A percentile compares a stretch with the other conserved stretches of the same genome.
These are phyloP conservation scores for Pelochelys cantorii DNA, from an alignment of 2,797 vertebrate species.

Conservation along the genomic window DNA sequence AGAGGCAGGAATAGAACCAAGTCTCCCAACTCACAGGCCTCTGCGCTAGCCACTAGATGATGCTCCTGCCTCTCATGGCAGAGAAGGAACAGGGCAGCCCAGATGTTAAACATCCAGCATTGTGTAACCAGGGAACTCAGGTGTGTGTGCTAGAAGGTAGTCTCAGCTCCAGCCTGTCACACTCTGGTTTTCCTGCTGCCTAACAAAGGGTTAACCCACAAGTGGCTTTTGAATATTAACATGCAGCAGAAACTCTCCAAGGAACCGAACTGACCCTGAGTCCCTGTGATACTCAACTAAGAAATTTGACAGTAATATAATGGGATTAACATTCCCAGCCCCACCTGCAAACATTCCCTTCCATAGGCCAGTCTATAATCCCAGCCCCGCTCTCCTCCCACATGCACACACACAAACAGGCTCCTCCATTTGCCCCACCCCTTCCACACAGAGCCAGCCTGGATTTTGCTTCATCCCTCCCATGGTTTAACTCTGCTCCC, in stretches of 20 bases:
- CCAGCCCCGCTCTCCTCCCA: not conserved
- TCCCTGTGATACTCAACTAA: slow-evolving; percentile 11
- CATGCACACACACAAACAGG: not conserved
- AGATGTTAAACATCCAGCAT: fast-evolving
- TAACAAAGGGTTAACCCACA: not conserved
- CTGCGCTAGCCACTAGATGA: not conserved
- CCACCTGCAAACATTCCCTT: not conserved
- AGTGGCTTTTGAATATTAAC: not conserved
- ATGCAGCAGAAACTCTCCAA: not conserved
- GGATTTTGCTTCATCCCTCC: slow-evolving; percentile 66
- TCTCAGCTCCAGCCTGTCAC: not conserved
- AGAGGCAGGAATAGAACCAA: not conserved
- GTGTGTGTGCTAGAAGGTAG: not conserved
- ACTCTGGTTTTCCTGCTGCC: slow-evolving; percentile 24
- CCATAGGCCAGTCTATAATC: slow-evolving; percentile 5
- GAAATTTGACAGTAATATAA: slow-evolving; percentile 11
- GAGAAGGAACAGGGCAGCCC: not conserved
- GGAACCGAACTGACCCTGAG: not conserved
- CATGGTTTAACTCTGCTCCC: not conserved
- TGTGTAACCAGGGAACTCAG: not conserved
- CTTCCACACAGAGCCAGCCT: slow-evolving; percentile 27
- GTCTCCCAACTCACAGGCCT: not conserved
- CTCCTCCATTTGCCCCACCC: not conserved
- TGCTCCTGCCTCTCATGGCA: not conserved
- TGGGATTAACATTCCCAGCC: not conserved